Percentiles rank a stretch among this genome's conserved stretches.
phyloP scores from a whole-genome alignment of 2,113 vertebrate genomes.

The Phalacrocorax pelagicus region DNA sequence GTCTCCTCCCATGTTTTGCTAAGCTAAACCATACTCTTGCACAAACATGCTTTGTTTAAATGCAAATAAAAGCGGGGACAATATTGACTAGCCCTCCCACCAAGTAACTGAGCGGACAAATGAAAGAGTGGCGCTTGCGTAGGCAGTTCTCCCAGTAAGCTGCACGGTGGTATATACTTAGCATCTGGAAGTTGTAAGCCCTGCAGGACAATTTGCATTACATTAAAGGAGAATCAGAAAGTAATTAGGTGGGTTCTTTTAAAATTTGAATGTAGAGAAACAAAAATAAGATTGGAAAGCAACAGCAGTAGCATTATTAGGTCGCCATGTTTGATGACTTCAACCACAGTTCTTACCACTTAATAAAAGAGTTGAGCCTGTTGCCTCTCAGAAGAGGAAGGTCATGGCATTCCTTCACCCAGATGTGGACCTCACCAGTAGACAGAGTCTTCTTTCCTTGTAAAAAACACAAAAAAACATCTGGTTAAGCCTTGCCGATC shows the following conservation, averaged over 20 bases:
- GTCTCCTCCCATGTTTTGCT: not conserved
- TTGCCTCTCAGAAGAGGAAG: slow-evolving; percentile 81
- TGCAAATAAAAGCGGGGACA: not conserved
- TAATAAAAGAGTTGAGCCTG: slow-evolving; percentile 89
- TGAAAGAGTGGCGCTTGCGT: not conserved
- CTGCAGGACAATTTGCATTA: not conserved
- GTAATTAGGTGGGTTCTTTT: not conserved
- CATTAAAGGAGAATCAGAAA: not conserved
- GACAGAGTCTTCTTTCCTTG: slow-evolving; percentile 78
- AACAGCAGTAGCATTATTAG: not conserved
- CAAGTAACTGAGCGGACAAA: not conserved
- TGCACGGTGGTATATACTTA: not conserved
- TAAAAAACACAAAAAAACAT: not conserved
- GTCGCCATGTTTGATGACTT: not conserved
- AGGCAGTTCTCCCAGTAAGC: not conserved
- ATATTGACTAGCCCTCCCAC: not conserved
- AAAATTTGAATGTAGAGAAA: not conserved
- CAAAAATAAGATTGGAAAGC: not conserved
- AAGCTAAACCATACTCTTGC: not conserved
- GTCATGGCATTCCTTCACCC: slow-evolving; percentile 91
- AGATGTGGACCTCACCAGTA: slow-evolving; percentile 91
- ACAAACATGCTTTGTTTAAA: not conserved
- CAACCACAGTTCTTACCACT: slow-evolving; percentile 80
- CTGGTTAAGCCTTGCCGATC: not conserved
- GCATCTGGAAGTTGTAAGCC: not conserved